Conservation (phyloP, 2,797 vertebrate species). For the Pangasius larnaudii region DNA sequence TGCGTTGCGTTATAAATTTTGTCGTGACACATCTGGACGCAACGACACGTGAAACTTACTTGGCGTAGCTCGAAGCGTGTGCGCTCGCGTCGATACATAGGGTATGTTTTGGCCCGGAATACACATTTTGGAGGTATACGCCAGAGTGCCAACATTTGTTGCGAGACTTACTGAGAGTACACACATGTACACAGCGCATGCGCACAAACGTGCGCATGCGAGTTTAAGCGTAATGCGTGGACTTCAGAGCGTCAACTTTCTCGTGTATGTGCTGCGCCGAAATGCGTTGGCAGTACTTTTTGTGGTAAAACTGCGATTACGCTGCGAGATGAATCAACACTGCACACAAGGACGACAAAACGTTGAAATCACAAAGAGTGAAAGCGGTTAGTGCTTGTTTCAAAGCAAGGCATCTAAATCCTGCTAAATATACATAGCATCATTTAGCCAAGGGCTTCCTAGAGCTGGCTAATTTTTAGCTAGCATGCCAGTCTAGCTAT, state of each 20-base stretch:
- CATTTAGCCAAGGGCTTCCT: background rate
- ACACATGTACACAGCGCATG: background rate
- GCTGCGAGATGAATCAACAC: background rate
- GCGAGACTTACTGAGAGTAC: background rate
- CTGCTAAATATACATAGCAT: background rate
- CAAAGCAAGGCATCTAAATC: background rate
- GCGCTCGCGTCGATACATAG: background rate
- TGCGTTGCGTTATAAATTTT: background rate
- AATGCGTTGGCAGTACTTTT: no score
- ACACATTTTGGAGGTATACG: background rate
- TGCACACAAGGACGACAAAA: background rate
- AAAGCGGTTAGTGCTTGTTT: constrained; percentile 20
- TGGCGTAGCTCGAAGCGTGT: background rate
- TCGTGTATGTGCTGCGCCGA: background rate
- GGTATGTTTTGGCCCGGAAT: background rate
- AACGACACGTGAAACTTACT: background rate
- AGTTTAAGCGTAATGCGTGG: background rate
- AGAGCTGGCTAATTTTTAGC: background rate
- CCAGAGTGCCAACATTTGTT: background rate
- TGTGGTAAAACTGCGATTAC: background rate
- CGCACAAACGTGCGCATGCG: background rate
- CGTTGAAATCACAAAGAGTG: background rate
- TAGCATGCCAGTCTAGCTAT: background rate
- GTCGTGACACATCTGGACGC: background rate
- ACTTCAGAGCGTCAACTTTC: background rate